Evolutionary conservation across 2,797 vertebrate genomes (phyloP).

Genomic region (Lateolabrax maculatus): DNA sequence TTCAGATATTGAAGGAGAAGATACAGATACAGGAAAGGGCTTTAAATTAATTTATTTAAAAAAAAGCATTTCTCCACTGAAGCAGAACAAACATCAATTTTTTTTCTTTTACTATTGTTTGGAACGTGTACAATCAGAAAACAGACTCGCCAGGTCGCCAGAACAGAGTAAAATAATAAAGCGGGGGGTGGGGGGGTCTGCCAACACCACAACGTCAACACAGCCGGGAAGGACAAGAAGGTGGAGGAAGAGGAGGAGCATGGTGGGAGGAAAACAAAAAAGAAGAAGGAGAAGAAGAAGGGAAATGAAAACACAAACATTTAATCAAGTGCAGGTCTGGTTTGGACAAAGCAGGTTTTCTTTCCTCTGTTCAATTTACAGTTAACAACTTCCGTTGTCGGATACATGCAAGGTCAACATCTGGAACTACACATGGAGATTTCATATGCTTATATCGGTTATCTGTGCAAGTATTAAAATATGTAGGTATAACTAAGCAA

Average conservation of each 20-base stretch:
- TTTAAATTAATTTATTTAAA: constrained; percentile 89
- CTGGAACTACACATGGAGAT: constrained; percentile 89
- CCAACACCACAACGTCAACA: constrained; percentile 72
- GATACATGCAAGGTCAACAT: constrained; percentile 89
- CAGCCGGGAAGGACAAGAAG: constrained; percentile 44
- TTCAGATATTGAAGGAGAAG: constrained; percentile 2
- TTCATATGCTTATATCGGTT: constrained; percentile 85
- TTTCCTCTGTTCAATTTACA: constrained; percentile 80
- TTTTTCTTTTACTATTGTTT: constrained; percentile 77
- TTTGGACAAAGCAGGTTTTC: constrained; percentile 66
- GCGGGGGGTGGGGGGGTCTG: constrained; percentile 62
- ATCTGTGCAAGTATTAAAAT: constrained; percentile 88
- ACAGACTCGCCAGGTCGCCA: constrained; percentile 69
- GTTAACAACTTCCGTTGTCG: constrained; percentile 82
- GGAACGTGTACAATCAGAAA: constrained; percentile 83
- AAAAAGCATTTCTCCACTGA: constrained; percentile 85
- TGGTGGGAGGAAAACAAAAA: not conserved
- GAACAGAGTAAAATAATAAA: constrained; percentile 83
- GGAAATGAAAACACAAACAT: constrained; percentile 80
- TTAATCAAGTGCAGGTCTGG: constrained; percentile 89
- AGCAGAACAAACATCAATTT: constrained; percentile 86
- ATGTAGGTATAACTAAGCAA: constrained; percentile 86
- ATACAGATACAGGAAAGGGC: constrained; percentile 44
- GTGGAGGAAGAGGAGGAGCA: not conserved
- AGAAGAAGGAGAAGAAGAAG: not conserved